A percentile compares a stretch with the other conserved stretches of the same genome.
Conservation (phyloP, 2,113 vertebrate genomes). For the Zosterops lateralis region DNA sequence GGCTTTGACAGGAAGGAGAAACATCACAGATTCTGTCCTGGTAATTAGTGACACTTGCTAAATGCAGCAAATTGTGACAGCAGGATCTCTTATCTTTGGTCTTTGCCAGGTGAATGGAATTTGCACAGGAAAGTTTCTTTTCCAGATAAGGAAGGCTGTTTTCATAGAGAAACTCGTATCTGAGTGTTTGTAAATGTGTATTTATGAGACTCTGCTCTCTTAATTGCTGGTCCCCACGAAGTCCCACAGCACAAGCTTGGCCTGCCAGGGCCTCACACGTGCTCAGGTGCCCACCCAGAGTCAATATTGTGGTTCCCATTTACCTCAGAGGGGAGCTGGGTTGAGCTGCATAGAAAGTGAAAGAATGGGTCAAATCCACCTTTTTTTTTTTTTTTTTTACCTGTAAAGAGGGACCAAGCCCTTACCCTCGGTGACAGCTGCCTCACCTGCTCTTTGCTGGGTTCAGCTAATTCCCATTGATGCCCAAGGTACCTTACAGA, state of each 20-base stretch:
- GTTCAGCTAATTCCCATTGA: constrained; percentile 1
- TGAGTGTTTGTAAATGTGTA: constrained; percentile 10
- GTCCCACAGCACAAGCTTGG: neutral
- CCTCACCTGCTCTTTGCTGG: neutral
- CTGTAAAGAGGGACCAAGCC: neutral
- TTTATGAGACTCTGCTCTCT: neutral
- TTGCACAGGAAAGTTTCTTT: neutral
- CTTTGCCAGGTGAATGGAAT: neutral
- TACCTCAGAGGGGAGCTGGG: neutral
- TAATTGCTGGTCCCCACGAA: neutral
- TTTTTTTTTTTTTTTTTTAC: constrained; percentile 20
- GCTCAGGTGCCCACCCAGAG: neutral
- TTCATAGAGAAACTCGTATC: neutral
- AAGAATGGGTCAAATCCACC: neutral
- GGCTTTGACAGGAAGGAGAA: neutral
- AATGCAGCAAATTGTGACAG: neutral
- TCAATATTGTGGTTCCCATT: neutral
- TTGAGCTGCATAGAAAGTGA: neutral
- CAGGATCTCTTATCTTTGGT: neutral
- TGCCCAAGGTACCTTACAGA: constrained; percentile 2
- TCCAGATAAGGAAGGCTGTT: neutral
- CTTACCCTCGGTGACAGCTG: neutral
- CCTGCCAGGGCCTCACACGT: neutral
- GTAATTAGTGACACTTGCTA: neutral
- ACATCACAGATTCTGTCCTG: neutral